phyloP scores from a whole-genome alignment of 2,113 vertebrate genomes.

The Pluvianellus socialis region DNA sequence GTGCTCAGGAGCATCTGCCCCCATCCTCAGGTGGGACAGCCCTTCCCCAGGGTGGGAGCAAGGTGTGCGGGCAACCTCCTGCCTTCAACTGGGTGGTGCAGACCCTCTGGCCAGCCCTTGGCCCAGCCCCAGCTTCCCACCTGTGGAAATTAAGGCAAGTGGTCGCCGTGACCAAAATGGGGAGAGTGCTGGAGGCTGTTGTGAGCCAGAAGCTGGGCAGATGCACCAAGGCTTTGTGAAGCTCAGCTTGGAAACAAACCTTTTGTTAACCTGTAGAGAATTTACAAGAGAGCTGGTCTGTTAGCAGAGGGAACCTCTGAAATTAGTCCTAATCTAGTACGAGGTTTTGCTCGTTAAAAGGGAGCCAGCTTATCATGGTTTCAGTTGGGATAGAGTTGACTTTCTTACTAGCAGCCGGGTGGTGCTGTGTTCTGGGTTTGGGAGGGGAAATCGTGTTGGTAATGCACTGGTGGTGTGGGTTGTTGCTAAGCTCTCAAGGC shows the following conservation, averaged over 20 bases:
- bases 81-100: no score
- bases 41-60: background rate
- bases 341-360: background rate
- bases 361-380: background rate
- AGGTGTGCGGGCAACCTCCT: rapidly evolving
- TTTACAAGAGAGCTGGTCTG: background rate
- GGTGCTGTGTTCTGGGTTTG: background rate
- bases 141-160: background rate
- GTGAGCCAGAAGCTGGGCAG: background rate
- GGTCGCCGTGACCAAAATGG: rapidly evolving
- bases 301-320: background rate
- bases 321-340: background rate
- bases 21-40: no score
- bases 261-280: background rate
- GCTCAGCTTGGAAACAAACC: background rate
- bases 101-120: background rate
- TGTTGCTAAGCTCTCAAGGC: background rate
- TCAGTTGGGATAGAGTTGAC: background rate
- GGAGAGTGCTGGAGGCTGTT: background rate
- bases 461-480: background rate
- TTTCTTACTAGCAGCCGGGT: background rate
- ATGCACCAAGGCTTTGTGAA: background rate
- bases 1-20: background rate
- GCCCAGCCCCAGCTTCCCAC: background rate
- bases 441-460: background rate